Evolutionary conservation across 2,888 invertebrate genomes (phyloP).

Genomic region (Caenorhabditis sulstoni): DNA sequence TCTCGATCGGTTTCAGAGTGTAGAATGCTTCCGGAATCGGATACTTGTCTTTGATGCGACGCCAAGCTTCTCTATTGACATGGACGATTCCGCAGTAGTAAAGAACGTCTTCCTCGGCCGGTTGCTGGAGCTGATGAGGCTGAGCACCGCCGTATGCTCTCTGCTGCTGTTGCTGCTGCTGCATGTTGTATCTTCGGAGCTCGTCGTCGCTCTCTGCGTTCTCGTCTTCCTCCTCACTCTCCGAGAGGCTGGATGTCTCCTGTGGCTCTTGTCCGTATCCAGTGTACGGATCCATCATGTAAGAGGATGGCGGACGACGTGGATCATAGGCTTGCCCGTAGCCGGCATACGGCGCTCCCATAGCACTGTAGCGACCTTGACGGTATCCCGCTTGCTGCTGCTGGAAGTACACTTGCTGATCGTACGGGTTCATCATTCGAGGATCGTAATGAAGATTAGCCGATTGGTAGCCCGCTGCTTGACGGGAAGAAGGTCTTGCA

Average conservation of each 20-base stretch:
- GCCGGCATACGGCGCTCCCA: constrained; percentile 31
- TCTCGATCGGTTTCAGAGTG: constrained; percentile 63
- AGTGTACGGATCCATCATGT: constrained; percentile 15
- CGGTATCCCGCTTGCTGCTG: constrained; percentile 20
- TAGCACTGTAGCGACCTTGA: constrained; percentile 51
- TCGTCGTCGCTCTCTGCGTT: constrained; percentile 65
- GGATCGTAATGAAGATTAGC: constrained; percentile 9
- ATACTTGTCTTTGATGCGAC: constrained; percentile 22
- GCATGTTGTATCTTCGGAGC: constrained; percentile 52
- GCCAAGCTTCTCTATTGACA: constrained; percentile 50
- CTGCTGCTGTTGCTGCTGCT: background rate
- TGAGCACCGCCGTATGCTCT: background rate
- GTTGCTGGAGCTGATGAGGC: constrained; percentile 2
- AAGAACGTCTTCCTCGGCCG: constrained; percentile 17
- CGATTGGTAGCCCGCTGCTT: constrained; percentile 26
- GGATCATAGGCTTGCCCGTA: constrained; percentile 15
- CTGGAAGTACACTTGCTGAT: constrained; percentile 12
- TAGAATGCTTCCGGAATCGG: constrained; percentile 67
- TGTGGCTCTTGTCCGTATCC: constrained; percentile 36
- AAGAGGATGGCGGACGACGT: constrained; percentile 25
- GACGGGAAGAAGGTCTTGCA: constrained; percentile 34
- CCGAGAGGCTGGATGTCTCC: constrained; percentile 51
- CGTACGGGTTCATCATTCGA: constrained; percentile 14
- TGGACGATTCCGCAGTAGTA: constrained; percentile 69
- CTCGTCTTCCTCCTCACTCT: constrained; percentile 50